Base-by-base conservation (phyloP, 2,888 invertebrate genomes). In the Meganola albula region DNA sequence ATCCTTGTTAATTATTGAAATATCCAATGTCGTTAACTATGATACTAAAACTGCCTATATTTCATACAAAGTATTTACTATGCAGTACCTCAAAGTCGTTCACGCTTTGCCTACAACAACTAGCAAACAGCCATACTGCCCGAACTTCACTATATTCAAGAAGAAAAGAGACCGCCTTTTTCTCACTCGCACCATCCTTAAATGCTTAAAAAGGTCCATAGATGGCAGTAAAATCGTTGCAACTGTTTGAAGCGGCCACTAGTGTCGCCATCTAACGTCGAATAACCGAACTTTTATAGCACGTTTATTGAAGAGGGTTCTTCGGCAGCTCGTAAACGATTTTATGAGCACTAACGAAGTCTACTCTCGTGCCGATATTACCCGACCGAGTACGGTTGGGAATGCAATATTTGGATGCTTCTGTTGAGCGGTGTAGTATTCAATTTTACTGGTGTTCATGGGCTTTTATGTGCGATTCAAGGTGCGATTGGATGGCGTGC, bases 401-500 rank as follows among this genome's bases (percentile, higher is more conserved):
- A 74, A 69, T 76, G 77, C 77, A 76, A 78, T 76, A 78, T 78
- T 80, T 65, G 71, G 74, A 78, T 74, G 75, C 83, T 80, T 66
- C 73, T 74, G 77, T 74, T 66, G 74, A 78, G 69, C 65, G 63
- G 71, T 63, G 69, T 67, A 71, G 74, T 80, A 83, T 84, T 84
- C 76, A 83, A 83, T 84, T 83, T 66, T 66, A 75, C 77, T 74
- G 82, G 80, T 76, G 74, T 82, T 80, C 80, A 77, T 76, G 76
- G 74, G 77, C 74, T 77, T 84, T 84, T 84, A 85, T 85, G 79
- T 79, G 79, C 82, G 83, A 84, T 85, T 84, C 83, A 78, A 85
- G 85, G 85, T 84, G 85, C 80, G 83, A 84, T 85, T 83, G 84
- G 84, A 85, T 84, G 83, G 84, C 80, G 80, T 83, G 82, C 84